These are phyloP conservation scores for Centroberyx gerrardi DNA, from an alignment of 2,797 vertebrate genomes.

Conservation along the genomic window DNA sequence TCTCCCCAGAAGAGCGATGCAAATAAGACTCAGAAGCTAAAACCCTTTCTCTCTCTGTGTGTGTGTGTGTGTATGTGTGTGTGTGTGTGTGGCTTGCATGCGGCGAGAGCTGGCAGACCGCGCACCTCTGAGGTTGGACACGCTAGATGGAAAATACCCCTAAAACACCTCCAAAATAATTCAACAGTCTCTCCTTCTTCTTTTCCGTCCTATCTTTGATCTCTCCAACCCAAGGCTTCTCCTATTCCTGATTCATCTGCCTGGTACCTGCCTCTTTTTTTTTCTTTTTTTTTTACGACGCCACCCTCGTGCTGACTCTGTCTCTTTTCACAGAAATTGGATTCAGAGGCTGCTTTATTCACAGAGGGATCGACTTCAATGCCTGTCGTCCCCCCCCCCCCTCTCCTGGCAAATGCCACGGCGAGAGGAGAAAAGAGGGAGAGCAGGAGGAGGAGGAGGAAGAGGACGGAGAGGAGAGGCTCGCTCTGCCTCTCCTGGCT, in stretches of 20 bases:
- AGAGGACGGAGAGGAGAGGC: neutral
- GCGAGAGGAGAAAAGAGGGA: conserved; percentile 20
- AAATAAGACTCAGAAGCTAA: conserved; percentile 43
- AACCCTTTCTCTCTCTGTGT: conserved; percentile 20
- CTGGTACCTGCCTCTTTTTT: conserved; percentile 47
- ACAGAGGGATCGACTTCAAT: conserved; percentile 62
- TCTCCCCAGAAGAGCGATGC: conserved; percentile 45
- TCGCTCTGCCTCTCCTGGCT: conserved; percentile 21
- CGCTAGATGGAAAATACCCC: conserved; percentile 64
- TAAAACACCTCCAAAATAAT: conserved; percentile 68
- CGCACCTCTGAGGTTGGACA: conserved; percentile 65
- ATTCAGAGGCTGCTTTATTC: conserved; percentile 63
- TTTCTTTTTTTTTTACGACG: neutral
- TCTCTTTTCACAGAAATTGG: conserved; percentile 65
- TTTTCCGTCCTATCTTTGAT: conserved; percentile 68
- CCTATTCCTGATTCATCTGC: conserved; percentile 55
- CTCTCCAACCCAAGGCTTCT: conserved; percentile 56
- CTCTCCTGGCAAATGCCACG: conserved; percentile 52
- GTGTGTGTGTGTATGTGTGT: conserved; percentile 22
- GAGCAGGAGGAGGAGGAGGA: neutral
- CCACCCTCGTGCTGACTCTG: conserved; percentile 58
- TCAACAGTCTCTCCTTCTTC: conserved; percentile 54
- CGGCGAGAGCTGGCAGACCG: conserved; percentile 56
- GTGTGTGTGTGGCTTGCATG: conserved; percentile 31
- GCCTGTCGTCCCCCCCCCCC: conserved; percentile 19